phyloP scores from a whole-genome alignment of 2,113 vertebrate genomes.

The Macroglossus sobrinus region DNA sequence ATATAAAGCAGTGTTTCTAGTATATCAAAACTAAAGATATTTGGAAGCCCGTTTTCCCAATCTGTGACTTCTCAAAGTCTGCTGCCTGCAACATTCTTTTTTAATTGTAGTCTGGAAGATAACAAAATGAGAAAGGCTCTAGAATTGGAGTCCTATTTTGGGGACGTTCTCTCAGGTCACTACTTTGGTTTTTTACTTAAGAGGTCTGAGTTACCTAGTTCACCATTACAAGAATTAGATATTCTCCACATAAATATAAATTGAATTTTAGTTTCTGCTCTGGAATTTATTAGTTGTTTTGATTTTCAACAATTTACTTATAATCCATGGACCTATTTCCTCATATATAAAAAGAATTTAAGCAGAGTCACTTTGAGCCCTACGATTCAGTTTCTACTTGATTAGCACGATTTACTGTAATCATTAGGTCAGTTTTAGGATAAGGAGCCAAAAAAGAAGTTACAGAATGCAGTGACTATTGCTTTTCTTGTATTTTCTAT shows the following conservation, averaged over 20 bases:
- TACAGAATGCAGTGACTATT: background rate
- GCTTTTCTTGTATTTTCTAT: background rate
- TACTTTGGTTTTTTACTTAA: background rate
- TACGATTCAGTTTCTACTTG: background rate
- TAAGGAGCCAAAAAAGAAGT: background rate
- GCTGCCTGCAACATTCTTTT: no score
- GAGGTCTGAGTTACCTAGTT: background rate
- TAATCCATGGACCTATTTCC: rapidly evolving
- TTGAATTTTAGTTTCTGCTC: background rate
- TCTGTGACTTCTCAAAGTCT: background rate
- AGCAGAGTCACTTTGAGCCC: background rate
- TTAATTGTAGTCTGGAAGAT: background rate
- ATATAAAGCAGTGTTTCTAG: background rate
- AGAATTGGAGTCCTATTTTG: background rate
- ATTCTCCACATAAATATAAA: background rate
- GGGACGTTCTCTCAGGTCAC: background rate
- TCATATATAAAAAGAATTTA: background rate
- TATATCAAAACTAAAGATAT: background rate
- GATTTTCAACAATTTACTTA: background rate
- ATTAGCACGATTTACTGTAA: background rate
- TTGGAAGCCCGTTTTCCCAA: background rate
- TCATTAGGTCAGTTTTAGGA: background rate
- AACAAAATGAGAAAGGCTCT: background rate
- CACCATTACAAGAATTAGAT: background rate
- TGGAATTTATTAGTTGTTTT: background rate